These are phyloP conservation scores for Bombus soroeensis DNA, from an alignment of 1,140 invertebrate genomes.

Conservation along the genomic window DNA sequence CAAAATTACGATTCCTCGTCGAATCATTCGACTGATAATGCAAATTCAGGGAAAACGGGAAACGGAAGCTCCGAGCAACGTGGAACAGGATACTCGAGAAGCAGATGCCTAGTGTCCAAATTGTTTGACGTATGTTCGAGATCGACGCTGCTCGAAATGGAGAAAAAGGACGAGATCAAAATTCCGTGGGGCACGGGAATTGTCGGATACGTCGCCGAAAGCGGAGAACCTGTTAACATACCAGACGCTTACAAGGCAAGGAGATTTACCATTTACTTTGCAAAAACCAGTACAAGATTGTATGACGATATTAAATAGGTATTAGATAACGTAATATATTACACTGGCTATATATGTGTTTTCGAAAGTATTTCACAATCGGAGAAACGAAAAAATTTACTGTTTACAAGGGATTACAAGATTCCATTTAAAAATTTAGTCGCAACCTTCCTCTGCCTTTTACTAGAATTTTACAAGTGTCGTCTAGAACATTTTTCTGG, in stretches of 20 bases:
- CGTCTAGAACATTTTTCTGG: too few species aligned
- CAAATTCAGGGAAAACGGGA: slow-evolving; percentile 21
- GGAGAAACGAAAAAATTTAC: too few species aligned
- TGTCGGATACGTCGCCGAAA: slow-evolving; percentile 96
- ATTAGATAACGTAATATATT: background rate
- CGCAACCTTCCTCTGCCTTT: background rate
- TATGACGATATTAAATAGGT: background rate
- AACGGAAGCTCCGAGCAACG: slow-evolving; percentile 18
- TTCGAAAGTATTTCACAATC: background rate
- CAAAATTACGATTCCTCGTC: slow-evolving; percentile 60
- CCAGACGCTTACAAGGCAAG: slow-evolving; percentile 97
- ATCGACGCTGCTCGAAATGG: slow-evolving; percentile 94
- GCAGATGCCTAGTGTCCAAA: slow-evolving; percentile 93
- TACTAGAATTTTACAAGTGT: too few species aligned
- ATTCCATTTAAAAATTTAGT: background rate
- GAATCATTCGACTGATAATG: slow-evolving; percentile 33
- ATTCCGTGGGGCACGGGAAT: slow-evolving; percentile 96
- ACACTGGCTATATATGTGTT: too few species aligned
- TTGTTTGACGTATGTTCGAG: slow-evolving; percentile 96
- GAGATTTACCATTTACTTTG: background rate
- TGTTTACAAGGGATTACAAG: background rate
- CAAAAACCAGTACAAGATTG: background rate
- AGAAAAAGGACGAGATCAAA: slow-evolving; percentile 95
- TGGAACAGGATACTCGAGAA: slow-evolving; percentile 63
- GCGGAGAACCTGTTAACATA: slow-evolving; percentile 96